Conservation (phyloP, 2,888 invertebrate genomes). For the Sthenelais limicola region DNA sequence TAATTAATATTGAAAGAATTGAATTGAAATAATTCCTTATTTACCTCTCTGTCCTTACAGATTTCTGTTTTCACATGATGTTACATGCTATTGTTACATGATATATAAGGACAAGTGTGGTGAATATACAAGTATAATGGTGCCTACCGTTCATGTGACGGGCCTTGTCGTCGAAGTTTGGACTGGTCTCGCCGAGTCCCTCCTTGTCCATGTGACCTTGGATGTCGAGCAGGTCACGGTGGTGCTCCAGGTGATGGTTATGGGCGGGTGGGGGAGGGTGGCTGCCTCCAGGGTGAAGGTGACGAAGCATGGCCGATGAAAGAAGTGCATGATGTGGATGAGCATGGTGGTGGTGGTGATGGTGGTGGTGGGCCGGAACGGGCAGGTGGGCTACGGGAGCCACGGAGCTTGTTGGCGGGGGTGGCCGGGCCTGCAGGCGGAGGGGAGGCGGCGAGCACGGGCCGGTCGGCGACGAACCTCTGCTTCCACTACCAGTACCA, state of each 20-base stretch:
- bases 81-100: too few species aligned
- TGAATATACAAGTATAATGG: too few species aligned
- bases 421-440: neutral
- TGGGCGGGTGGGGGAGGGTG: constrained; percentile 19
- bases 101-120: too few species aligned
- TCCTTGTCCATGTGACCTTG: neutral
- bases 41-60: too few species aligned
- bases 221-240: neutral
- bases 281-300: neutral
- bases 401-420: too few species aligned
- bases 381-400: too few species aligned
- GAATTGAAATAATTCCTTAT: too few species aligned
- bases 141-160: neutral
- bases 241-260: neutral
- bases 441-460: constrained; percentile 23
- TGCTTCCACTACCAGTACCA: neutral
- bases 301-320: neutral
- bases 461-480: constrained; percentile 5
- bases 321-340: neutral
- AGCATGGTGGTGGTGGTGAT: neutral
- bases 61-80: too few species aligned
- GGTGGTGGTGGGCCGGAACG: neutral
- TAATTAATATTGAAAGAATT: too few species aligned
- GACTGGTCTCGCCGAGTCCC: too few species aligned
- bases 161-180: neutral